A percentile compares a stretch with the other conserved stretches of the same genome.
Conservation (phyloP, 2,888 invertebrate genomes). For the Charanyca ferruginea region DNA sequence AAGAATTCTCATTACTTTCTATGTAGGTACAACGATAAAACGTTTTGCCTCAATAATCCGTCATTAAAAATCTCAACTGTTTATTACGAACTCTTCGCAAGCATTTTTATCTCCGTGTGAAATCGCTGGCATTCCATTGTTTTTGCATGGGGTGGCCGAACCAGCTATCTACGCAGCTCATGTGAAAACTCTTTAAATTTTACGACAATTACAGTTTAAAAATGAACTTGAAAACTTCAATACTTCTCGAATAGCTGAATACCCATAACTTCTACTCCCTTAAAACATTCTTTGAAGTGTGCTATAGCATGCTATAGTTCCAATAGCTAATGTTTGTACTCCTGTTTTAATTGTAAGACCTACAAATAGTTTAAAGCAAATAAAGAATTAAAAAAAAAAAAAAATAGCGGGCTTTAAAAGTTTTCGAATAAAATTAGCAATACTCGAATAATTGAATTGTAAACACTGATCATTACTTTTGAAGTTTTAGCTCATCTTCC, state of each 20-base stretch:
- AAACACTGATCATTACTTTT: conserved; percentile 46
- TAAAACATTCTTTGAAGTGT: no score
- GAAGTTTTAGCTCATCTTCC: conserved; percentile 48
- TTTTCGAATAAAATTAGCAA: conserved; percentile 15
- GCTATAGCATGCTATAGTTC: no score
- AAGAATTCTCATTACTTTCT: conserved; percentile 35
- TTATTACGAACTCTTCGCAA: conserved; percentile 66
- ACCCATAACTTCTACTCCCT: no score
- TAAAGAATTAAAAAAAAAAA: no score
- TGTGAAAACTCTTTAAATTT: conserved; percentile 17
- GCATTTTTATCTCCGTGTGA: conserved; percentile 73
- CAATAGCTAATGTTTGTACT: no score
- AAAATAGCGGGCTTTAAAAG: neutral
- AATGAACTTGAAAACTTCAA: no score
- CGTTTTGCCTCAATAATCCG: conserved; percentile 52
- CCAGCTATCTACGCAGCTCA: conserved; percentile 41
- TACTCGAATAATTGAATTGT: conserved; percentile 26
- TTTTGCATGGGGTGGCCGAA: conserved; percentile 64
- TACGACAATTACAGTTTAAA: conserved; percentile 11
- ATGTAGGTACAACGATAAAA: conserved; percentile 33
- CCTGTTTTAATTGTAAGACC: no score
- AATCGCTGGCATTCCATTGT: conserved; percentile 70
- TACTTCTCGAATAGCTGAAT: no score
- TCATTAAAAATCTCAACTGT: conserved; percentile 51
- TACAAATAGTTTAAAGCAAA: no score